Evolutionary conservation across 2,797 vertebrate species (phyloP).

Genomic region (Micrastur ruficollis): DNA sequence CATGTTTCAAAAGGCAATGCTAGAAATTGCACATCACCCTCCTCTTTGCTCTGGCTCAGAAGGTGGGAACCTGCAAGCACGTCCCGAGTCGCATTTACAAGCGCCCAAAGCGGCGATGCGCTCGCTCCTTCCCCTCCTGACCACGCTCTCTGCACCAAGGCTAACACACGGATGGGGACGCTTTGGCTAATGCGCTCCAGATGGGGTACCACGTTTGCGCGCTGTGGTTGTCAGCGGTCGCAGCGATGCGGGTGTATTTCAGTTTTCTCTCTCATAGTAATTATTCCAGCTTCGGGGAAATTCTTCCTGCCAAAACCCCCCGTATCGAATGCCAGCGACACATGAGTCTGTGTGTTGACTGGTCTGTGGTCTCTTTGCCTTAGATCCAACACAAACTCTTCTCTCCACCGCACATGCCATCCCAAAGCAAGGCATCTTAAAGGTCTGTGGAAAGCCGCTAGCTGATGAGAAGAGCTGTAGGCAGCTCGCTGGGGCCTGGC

Average conservation of each 20-base stretch:
- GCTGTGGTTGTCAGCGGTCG: not conserved
- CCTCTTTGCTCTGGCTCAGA: not conserved
- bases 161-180: not conserved
- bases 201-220: not conserved
- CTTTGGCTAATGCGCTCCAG: slow-evolving; percentile 10
- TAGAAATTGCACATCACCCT: accelerated
- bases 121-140: not conserved
- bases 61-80: not conserved
- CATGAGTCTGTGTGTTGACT: not conserved
- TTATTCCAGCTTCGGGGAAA: not conserved
- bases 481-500: not conserved
- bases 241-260: not conserved
- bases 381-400: not conserved
- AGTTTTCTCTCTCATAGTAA: not conserved
- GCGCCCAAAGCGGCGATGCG: not conserved
- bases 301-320: not conserved
- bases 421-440: not conserved
- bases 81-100: accelerated
- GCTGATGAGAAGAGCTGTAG: not conserved
- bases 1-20: accelerated
- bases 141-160: not conserved
- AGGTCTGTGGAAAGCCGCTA: not conserved
- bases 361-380: not conserved
- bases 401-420: not conserved
- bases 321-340: not conserved